Evolutionary conservation across 2,888 invertebrate genomes (phyloP), one percentile per base, ranked within the genome.

Genomic region (Linyphia triangularis): DNA sequence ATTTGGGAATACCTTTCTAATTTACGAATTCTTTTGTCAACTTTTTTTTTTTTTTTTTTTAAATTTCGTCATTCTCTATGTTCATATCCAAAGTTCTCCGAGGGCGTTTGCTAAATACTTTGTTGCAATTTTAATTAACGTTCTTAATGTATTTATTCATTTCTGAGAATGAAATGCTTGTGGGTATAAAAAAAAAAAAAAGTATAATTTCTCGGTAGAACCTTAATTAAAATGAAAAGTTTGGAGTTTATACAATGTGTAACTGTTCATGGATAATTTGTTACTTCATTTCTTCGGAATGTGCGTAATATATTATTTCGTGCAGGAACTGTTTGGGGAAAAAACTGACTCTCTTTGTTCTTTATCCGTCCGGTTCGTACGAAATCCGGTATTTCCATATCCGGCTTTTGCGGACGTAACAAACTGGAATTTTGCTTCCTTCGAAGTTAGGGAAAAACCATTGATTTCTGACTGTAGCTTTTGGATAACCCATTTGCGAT

Each of bases 121-220:
- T 51, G n/a, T n/a, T 51, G n/a, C 51, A 51, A 51, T 51, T 51
- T 51, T 51, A 51, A 51, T 51, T 51, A 51, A n/a, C 51, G n/a
- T 51, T 51, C 51, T 51, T 13, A 5, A 51, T 51, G n/a, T n/a
- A n/a, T n/a, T n/a, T n/a, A n/a, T n/a, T n/a, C n/a, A n/a, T n/a
- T n/a, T 51, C 16, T 51, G 51, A 13, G 51, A 43, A 16, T 16
- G 4, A 33, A 33, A 33, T 9, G 13, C 43, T 3, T 5, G 16
- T n/a, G n/a, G 16, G 7, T n/a, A 51, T 51, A n/a, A 13, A 2
- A n/a, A 3, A 51, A 51, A n/a, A 51, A 51, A 51, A 40, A 51
- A 9, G 1, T 51, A 13, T 51, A n/a, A 6, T 33, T 33, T 33
- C 9, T 9, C 33, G 51, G 0, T 1, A n/a, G n/a, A 51, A 51